Percentiles rank a stretch among this genome's conserved stretches.
phyloP scores from a whole-genome alignment of 2,888 invertebrate genomes.

The Trilocha varians region DNA sequence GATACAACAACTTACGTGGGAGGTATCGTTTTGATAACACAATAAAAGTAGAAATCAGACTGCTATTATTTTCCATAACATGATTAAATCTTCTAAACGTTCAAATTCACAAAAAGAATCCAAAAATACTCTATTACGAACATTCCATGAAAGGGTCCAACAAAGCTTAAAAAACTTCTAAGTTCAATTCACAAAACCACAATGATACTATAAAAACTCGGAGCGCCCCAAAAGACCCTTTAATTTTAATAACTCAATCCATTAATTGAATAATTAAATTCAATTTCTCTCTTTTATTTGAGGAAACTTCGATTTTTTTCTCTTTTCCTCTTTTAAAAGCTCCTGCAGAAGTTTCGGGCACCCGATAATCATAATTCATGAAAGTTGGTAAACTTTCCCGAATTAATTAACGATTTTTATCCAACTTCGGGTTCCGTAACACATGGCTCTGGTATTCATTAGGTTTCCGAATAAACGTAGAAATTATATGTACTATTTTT shows the following conservation, averaged over 20 bases:
- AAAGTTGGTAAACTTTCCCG: conserved; percentile 35
- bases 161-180: too few species aligned
- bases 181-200: too few species aligned
- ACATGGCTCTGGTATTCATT: background rate
- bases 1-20: too few species aligned
- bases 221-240: background rate
- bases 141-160: too few species aligned
- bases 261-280: conserved; percentile 20
- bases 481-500: too few species aligned
- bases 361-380: conserved; percentile 55
- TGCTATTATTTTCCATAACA: too few species aligned
- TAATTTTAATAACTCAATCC: conserved; percentile 3
- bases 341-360: conserved; percentile 37
- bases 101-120: too few species aligned
- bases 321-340: conserved; percentile 5
- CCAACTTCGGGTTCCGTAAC: conserved; percentile 33
- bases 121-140: too few species aligned
- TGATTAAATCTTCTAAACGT: too few species aligned
- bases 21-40: too few species aligned
- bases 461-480: background rate
- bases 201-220: background rate
- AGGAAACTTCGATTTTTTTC: conserved; percentile 14
- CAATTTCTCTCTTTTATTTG: conserved; percentile 14
- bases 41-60: too few species aligned
- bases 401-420: conserved; percentile 66